A percentile compares a stretch with the other conserved stretches of the same genome.
phyloP scores from a whole-genome alignment of 2,113 vertebrate genomes.

The Gasterosteus nipponicus region DNA sequence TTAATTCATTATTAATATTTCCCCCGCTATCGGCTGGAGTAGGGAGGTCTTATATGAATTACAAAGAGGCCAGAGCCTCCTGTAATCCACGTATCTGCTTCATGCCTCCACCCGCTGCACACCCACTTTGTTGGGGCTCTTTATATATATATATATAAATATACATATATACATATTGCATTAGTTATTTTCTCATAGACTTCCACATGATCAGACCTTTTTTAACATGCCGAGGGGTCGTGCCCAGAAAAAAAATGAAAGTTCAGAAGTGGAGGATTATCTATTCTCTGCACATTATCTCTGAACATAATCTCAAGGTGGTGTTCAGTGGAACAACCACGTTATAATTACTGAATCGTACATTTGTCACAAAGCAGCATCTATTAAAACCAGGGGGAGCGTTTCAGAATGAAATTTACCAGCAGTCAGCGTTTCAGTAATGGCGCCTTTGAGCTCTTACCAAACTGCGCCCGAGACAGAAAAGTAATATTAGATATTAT shows the following conservation, averaged over 20 bases:
- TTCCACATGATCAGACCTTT: not conserved
- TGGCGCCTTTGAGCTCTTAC: slow-evolving; percentile 19
- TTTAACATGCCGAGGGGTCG: not conserved
- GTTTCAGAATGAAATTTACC: slow-evolving; percentile 10
- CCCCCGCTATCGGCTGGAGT: slow-evolving; percentile 59
- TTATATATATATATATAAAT: too few relatives aligned
- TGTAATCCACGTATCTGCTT: slow-evolving; percentile 44
- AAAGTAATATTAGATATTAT: slow-evolving; percentile 29
- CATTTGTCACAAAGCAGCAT: slow-evolving; percentile 4
- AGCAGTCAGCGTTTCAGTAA: slow-evolving; percentile 42
- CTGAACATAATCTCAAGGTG: too few relatives aligned
- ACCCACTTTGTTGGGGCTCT: slow-evolving; percentile 5
- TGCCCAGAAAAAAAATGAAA: too few relatives aligned
- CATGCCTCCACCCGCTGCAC: slow-evolving; percentile 14
- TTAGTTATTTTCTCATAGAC: not conserved
- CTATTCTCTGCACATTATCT: too few relatives aligned
- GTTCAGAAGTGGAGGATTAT: too few relatives aligned
- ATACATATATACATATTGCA: too few relatives aligned
- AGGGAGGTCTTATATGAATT: slow-evolving; percentile 72
- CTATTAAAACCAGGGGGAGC: not conserved
- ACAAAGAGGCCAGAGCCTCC: slow-evolving; percentile 59
- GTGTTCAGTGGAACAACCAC: not conserved
- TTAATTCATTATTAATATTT: slow-evolving; percentile 80
- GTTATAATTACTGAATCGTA: not conserved
- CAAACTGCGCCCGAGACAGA: not conserved